Base-by-base conservation (phyloP, 1,140 invertebrate species). In the Dreissena polymorpha region DNA sequence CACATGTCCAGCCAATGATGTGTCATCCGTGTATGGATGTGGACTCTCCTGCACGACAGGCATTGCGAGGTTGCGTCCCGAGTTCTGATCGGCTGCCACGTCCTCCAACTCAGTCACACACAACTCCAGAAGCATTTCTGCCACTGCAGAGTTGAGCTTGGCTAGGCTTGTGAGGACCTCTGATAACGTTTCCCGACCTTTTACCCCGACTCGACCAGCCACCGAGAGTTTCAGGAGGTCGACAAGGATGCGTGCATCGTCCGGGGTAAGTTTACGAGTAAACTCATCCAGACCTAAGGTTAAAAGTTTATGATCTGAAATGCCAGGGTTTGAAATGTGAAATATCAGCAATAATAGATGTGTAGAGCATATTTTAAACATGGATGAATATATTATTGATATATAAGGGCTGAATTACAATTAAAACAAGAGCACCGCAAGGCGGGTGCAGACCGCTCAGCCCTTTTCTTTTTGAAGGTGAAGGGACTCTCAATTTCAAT, bases 61-160 rank as follows among this genome's bases (percentile, higher is more conserved):
- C 86, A 96, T 96, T 3, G 97, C 97, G 14, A 92, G 68, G 23
- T 88, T 86, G 21, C 92, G 86, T 88, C 94, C 92, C 64, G 90
- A 89, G 87, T 93, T 93, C 7, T 91, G 90, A 84, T 96, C 96
- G 7, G 95, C 93, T 3, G 96, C 95, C 0, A 97, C 96, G 91
- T 99, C 97, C 92, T 99, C 98, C 76, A 99, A 92, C 92, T 99
- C 98, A 0, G 97, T 98, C 0, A 99, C 96, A 93, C 98, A 99
- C 0, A 98, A 94, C 92, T 99, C 98, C 21, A 98, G 92, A 55
- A 99, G 93, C 96, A 99, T 98, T 73, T 96, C 96, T 0, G 96
- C 95, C 39, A 93, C 92, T 60, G 91, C 87, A n/a, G 89, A 84
- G 76, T 91, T 90, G 25, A 89, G 86, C 79, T 91, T 92, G 27